Base-by-base conservation (phyloP, 2,888 invertebrate species). In the Pogonocherus hispidulus region DNA sequence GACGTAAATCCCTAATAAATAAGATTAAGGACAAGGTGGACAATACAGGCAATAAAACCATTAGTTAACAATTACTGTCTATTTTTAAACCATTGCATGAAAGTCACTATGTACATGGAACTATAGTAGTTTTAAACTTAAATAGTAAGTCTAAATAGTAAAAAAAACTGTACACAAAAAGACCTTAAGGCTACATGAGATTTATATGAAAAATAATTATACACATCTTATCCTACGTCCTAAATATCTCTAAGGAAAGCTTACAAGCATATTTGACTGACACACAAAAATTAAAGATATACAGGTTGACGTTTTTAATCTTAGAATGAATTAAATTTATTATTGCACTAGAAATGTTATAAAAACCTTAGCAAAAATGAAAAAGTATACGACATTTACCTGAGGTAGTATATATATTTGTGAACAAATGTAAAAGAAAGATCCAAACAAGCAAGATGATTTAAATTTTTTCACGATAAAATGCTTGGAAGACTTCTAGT, bases 171-270 rank as follows among this genome's bases (percentile, higher is more conserved):
- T 80, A 80, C 80, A 80, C 69, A 77, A 79, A 80, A 70, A 67
- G 77, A 69, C 78, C 76, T 80, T 78, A 72, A 63, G 65, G 57
- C 77, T 78, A 80, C 74, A 76, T 78, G 78, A 80, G 80, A 80
- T 80, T 80, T 78, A 76, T 76, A 78, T 79, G 79, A 79, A 80
- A 80, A 79, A 79, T 79, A 78, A 80, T 79, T 78, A 79, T 80
- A 79, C 79, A 80, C 79, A 80, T 11, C 79, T 79, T 79, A 79
- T 44, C 73, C 77, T 76, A 77, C 64, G 68, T 74, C 73, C 73
- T 76, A 77, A 76, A 71, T 74, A 73, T 75, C 64, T 71, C 66
- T 65, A 69, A 74, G 74, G 71, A 76, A 80, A 79, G 78, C 78
- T 78, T 71, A 76, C 76, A 77, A 78, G 77, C 77, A 72, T 66